Evolutionary conservation across 2,113 vertebrate species (phyloP).

Genomic region (Cariama cristata): DNA sequence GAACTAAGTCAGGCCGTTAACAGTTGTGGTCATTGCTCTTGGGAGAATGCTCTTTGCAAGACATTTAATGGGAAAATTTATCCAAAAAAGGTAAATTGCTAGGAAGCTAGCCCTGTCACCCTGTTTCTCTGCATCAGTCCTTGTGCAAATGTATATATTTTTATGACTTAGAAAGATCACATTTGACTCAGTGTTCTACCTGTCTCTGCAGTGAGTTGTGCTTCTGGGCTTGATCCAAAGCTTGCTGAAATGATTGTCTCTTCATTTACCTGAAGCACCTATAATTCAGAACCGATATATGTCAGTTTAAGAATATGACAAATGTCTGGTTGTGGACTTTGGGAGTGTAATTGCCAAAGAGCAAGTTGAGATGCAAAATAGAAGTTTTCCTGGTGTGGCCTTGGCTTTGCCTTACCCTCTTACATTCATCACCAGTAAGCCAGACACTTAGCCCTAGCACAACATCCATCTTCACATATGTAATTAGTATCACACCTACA

Average conservation of each 20-base stretch:
- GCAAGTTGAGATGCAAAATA: neutral
- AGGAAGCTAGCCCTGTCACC: neutral
- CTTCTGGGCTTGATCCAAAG: neutral
- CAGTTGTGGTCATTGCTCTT: neutral
- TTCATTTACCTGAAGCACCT: neutral
- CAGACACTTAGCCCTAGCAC: slow-evolving; percentile 31
- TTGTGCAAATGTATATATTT: neutral
- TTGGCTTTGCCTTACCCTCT: slow-evolving; percentile 23
- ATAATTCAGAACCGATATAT: neutral
- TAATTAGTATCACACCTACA: slow-evolving; percentile 70
- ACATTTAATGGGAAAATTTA: neutral
- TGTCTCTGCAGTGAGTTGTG: neutral
- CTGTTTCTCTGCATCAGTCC: neutral
- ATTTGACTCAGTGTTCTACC: neutral
- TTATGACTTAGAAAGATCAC: neutral
- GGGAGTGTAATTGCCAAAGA: neutral
- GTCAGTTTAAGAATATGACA: neutral
- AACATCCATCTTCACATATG: slow-evolving; percentile 40
- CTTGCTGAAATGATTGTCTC: neutral
- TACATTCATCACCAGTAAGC: neutral
- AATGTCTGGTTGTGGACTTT: neutral
- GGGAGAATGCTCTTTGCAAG: neutral
- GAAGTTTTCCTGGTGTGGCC: neutral
- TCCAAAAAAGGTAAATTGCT: neutral
- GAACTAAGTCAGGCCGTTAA: neutral